These are phyloP conservation scores for Neodiprion fabricii DNA, from an alignment of 1,140 invertebrate genomes.

Conservation along the genomic window DNA sequence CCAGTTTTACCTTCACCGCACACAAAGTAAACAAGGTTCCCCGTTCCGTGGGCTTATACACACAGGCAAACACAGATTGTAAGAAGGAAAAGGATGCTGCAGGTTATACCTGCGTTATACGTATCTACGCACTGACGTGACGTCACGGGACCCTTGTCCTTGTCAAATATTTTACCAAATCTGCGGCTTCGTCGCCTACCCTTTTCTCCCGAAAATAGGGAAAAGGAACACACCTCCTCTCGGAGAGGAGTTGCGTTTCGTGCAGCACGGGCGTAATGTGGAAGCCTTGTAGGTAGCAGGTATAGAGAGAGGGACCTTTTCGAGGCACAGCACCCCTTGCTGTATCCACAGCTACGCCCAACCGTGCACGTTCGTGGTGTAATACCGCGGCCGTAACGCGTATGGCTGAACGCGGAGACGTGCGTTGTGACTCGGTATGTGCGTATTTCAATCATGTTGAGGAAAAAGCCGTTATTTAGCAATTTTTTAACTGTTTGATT, in stretches of 20 bases:
- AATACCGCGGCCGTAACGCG: background rate
- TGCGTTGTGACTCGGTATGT: too few relatives aligned
- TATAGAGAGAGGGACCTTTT: background rate
- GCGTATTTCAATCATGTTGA: too few relatives aligned
- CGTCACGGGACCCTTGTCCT: background rate
- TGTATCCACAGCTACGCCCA: background rate
- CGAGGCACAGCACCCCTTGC: background rate
- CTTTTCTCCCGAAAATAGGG: background rate
- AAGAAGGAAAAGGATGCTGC: background rate
- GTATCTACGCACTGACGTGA: background rate
- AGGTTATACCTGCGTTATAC: background rate
- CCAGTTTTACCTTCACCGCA: background rate
- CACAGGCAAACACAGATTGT: background rate
- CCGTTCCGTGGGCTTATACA: background rate
- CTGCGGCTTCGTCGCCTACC: slow-evolving; percentile 1
- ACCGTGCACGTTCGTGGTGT: background rate
- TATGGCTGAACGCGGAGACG: background rate
- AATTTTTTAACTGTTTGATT: too few relatives aligned
- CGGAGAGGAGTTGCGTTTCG: background rate
- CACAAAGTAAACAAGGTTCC: background rate
- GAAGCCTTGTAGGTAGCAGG: slow-evolving; percentile 1
- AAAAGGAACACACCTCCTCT: background rate
- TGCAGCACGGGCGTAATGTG: background rate
- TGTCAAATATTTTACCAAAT: slow-evolving; percentile 8
- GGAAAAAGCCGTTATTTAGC: too few relatives aligned